Evolutionary conservation across 2,888 invertebrate species (phyloP).

Genomic region (Drosophila paucipuncta): DNA sequence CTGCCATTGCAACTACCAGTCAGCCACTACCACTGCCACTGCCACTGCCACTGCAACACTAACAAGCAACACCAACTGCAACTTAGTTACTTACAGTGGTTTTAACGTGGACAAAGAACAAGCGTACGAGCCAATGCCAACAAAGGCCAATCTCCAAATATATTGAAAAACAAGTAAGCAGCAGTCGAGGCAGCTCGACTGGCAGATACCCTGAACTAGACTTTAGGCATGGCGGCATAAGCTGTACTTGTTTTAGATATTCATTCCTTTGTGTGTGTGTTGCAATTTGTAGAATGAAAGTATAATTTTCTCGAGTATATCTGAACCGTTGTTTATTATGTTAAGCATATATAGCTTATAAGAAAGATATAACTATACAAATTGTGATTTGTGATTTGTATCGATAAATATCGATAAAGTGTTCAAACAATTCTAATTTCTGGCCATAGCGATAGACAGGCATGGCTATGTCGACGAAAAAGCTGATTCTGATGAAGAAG

Average conservation of each 20-base stretch:
- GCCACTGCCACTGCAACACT: background rate
- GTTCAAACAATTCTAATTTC: background rate
- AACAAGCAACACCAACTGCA: slow-evolving; percentile 49
- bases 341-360: background rate
- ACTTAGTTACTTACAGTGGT: slow-evolving; percentile 76
- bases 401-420: background rate
- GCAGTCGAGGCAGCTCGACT: background rate
- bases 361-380: background rate
- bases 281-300: background rate
- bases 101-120: slow-evolving; percentile 62
- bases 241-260: background rate
- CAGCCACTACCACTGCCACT: slow-evolving; percentile 3
- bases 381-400: background rate
- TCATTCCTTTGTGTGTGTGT: background rate
- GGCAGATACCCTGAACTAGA: background rate
- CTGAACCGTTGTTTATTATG: background rate
- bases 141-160: slow-evolving; percentile 68
- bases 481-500: background rate
- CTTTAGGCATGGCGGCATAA: background rate
- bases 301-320: background rate
- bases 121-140: slow-evolving; percentile 53
- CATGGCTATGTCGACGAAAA: background rate
- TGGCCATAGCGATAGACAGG: background rate
- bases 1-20: slow-evolving; percentile 35
- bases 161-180: slow-evolving; percentile 42